Conservation (phyloP, 2,888 invertebrate species). For the Oxyteleia sp. region DNA sequence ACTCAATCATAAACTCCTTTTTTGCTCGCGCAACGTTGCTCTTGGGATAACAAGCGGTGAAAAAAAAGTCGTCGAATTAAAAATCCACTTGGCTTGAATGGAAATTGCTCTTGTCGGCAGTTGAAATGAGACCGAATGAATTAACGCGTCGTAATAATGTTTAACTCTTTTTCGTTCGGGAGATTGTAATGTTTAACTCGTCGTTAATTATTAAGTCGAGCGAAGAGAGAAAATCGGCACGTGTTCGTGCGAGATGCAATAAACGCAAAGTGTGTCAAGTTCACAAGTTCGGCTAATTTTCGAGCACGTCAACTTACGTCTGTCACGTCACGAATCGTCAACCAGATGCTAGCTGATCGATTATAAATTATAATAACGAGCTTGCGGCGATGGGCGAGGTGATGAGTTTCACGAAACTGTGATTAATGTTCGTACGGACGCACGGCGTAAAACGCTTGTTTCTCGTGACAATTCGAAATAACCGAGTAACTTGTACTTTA, state of each 20-base stretch:
- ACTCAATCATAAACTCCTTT: slow-evolving; percentile 51
- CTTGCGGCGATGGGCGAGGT: slow-evolving; percentile 32
- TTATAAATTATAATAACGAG: slow-evolving; percentile 58
- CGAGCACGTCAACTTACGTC: slow-evolving; percentile 50
- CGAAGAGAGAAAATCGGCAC: slow-evolving; percentile 11
- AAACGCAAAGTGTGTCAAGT: slow-evolving; percentile 49
- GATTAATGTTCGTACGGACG: slow-evolving; percentile 34
- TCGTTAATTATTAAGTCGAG: too few species aligned
- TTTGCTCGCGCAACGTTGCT: slow-evolving; percentile 31
- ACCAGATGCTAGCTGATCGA: slow-evolving; percentile 43
- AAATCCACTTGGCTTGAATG: neutral
- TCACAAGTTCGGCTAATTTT: slow-evolving; percentile 47
- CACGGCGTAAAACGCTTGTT: slow-evolving; percentile 3
- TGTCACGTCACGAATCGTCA: slow-evolving; percentile 40
- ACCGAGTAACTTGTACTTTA: slow-evolving; percentile 22
- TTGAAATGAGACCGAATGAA: too few species aligned
- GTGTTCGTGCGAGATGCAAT: slow-evolving; percentile 11
- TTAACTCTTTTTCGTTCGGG: too few species aligned
- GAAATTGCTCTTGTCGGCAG: neutral
- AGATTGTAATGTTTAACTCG: too few species aligned
- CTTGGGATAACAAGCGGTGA: slow-evolving; percentile 3
- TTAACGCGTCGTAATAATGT: too few species aligned
- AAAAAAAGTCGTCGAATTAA: slow-evolving; percentile 4
- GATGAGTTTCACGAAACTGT: slow-evolving; percentile 47
- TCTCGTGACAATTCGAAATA: slow-evolving; percentile 40